Base-by-base conservation (phyloP, 2,113 vertebrate genomes). In the Eleginops maclovinus region DNA sequence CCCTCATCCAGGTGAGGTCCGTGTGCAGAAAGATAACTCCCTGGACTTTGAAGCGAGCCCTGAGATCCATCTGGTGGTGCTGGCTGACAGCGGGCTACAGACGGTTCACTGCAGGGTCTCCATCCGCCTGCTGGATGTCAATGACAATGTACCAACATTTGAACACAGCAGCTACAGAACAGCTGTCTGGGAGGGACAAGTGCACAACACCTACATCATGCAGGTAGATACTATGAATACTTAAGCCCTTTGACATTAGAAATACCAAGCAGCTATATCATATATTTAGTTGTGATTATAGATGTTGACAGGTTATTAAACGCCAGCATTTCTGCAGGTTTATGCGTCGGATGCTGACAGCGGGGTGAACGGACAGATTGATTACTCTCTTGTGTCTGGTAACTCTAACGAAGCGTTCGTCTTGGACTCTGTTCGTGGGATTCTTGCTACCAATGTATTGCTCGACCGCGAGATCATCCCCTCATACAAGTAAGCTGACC, bases 111-210 rank as follows among this genome's bases (percentile, higher is more conserved):
- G 96, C 89, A 92, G 83, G 84, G 94, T 97, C n/a, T 88, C 83
- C 2, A 58, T 98, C 83, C 87, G 75, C 22, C 88, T 98, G 75
- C 87, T 94, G 89, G 98, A 99, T 70, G 15, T 92, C 68, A 99
- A 99, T 58, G 97, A 99, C 87, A 97, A 97, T 1, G 54, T 67
- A 4, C 97, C 97, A 0, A 59, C 71, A 78, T 98, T 99, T 91
- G 91, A 95, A 65, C 92, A 95, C 86, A 90, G 56, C 44, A 76
- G 82, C 91, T 96, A 97, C 87, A 93, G 87, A 79, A 94, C 93
- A 2, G 94, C 95, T 0, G 93, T 98, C 17, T 94, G 95, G 93
- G 98, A 99, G 90, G 96, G 95, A 4, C 96, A 95, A 11, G 84
- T 83, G 67, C 88, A 85, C 88, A 94, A 91, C 87, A 93, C 93